Evolutionary conservation across 2,888 invertebrate species (phyloP), one percentile per base, ranked within the genome.

Genomic region (Unio delphinus): DNA sequence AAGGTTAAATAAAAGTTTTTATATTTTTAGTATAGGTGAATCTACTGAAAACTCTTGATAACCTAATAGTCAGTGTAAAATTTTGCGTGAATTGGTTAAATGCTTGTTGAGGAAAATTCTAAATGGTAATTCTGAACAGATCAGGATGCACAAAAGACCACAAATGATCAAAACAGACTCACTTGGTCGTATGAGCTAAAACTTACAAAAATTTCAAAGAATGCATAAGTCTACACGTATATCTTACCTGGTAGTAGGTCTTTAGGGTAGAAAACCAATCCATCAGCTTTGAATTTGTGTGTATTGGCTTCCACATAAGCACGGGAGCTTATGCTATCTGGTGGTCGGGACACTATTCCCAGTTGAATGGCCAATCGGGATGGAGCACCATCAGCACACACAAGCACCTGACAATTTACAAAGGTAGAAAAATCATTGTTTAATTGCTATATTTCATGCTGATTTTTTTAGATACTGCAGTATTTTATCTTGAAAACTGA

Each of bases 221-320:
- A 45, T 15, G 45, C 3, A 15, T 18, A 23, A 63, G 23, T 30
- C 15, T 28, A 20, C 1, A 30, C 18, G 23, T 18, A 23, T 57
- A 64, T 63, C 61, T 55, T 64, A 86, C 86, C 86, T 75, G 86
- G 86, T 30, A 86, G 70, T 59, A 86, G 61, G 34, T 80, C 82
- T 65, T 76, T 81, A 70, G 82, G 83, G 64, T 83, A 86, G 73
- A 86, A 83, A 20, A 86, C 78, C 0, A 83, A 82, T n/a, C 85
- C 85, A 69, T 86, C 85, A 60, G 85, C 85, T 73, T 86, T 83
- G 75, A 86, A 86, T 67, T 82, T 83, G 73, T 86, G 85, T 2
- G 84, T 83, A 45, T 81, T 85, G 11, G 80, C 83, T 54, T 84
- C 81, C 3, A 86, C 79, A 68, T 84, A 86, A 17, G 85, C 67